Conservation (phyloP, 2,888 invertebrate genomes). For the Lamproptera curius region DNA sequence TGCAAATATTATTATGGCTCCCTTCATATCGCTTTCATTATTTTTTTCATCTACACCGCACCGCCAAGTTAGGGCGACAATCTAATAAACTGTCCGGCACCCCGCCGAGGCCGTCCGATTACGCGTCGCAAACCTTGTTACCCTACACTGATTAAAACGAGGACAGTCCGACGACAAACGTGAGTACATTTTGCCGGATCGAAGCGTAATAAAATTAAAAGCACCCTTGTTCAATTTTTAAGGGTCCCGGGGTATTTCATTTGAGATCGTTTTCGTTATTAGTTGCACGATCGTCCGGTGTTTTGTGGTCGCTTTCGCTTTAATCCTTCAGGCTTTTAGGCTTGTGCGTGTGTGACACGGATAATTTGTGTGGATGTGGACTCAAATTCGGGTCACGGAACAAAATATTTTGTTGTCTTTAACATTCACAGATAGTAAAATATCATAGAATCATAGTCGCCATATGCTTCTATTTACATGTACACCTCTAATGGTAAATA, state of each 20-base stretch:
- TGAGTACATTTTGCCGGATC: conserved; percentile 44
- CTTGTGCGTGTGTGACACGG: not conserved
- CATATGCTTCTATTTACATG: no score
- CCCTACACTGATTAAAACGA: conserved; percentile 73
- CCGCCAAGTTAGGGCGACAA: conserved; percentile 70
- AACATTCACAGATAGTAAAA: no score
- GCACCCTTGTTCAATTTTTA: conserved; percentile 8
- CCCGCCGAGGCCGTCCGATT: conserved; percentile 71
- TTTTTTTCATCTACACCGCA: conserved; percentile 33
- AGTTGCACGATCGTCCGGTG: conserved; percentile 2
- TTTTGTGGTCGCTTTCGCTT: not conserved
- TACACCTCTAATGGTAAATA: no score
- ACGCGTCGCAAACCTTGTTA: conserved; percentile 68
- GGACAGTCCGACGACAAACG: conserved; percentile 45
- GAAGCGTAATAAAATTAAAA: conserved; percentile 50
- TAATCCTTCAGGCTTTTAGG: not conserved
- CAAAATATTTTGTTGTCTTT: no score
- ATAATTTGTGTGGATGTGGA: not conserved
- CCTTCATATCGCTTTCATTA: conserved; percentile 30
- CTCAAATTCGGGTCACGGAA: no score
- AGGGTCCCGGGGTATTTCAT: conserved; percentile 15
- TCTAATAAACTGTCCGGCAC: conserved; percentile 68
- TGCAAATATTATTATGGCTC: conserved; percentile 13
- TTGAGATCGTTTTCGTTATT: conserved; percentile 12
- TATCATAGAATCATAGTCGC: not conserved